Base-by-base conservation (phyloP, 2,113 vertebrate genomes). In the Rutilus rutilus region DNA sequence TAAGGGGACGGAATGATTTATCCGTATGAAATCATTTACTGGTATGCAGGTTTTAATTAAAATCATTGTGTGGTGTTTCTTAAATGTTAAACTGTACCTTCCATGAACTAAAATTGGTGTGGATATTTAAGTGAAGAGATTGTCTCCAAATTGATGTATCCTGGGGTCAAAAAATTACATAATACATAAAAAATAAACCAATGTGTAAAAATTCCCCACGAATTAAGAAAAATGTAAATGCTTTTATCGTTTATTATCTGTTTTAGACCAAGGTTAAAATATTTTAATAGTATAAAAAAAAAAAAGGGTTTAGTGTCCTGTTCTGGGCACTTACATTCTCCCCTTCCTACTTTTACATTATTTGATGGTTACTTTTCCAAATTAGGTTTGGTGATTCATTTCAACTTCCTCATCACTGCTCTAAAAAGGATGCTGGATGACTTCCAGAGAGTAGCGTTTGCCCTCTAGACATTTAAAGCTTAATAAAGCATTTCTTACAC, bases 401-500 rank as follows among this genome's bases (percentile, higher is more conserved):
- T 78, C 76, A 78, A 39, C 10, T 78, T 59, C 19, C 30, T 78
- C 36, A 78, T 59, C n/a, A 42, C 36, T n/a, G 54, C 78, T 64
- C 36, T 45, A 39, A 60, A 79, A 79, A n/a, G n/a, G 36, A 8
- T 36, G 42, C 15, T 52, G 76, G 52, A 65, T 23, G 42, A 64
- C 39, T 42, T 67, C 60, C 54, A 78, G 59, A 50, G n/a, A 78
- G 5, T 8, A 11, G 33, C 25, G 30, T 78, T 67, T 62, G 74
- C 83, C 39, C 77, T 87, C 65, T 84, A 79, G 36, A 87, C 64
- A 73, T 84, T 73, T 84, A 80, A 79, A 87, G 82, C 81, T 74
- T 84, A 45, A 74, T 42, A 73, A 84, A 74, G 30, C 76, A 64
- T 52, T 74, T 45, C 52, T 36, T 45, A 64, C 59, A 62, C 30